These are phyloP conservation scores for Spea multiplicata DNA, from an alignment of 2,113 vertebrate genomes.

Conservation along the genomic window DNA sequence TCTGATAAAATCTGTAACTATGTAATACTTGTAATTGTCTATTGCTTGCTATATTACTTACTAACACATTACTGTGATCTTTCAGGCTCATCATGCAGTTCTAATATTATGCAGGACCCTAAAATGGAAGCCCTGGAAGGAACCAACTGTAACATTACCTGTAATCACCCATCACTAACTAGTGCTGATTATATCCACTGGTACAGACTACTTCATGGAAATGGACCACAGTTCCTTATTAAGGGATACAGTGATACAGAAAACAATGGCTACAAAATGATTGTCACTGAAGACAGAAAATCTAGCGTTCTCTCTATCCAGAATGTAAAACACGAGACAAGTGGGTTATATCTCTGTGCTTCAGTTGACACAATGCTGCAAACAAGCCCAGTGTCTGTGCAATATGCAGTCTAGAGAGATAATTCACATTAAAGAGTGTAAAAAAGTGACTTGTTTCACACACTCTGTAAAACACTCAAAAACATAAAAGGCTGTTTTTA, in stretches of 20 bases:
- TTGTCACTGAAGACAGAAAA: background rate
- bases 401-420: conserved; percentile 45
- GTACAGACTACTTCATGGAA: conserved; percentile 9
- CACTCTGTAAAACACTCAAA: too few relatives aligned
- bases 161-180: conserved; percentile 1
- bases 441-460: too few relatives aligned
- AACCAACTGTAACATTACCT: background rate
- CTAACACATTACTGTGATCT: too few relatives aligned
- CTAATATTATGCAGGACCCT: conserved; percentile 1
- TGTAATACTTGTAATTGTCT: background rate
- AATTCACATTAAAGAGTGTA: too few relatives aligned
- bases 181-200: conserved; percentile 14
- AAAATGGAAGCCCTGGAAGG: background rate
- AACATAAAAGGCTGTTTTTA: too few relatives aligned
- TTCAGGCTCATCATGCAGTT: conserved; percentile 12
- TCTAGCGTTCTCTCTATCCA: background rate
- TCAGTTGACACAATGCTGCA: conserved; percentile 17
- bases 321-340: conserved; percentile 2
- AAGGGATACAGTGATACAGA: background rate
- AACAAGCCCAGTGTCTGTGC: background rate
- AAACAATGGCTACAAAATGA: background rate
- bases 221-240: conserved; percentile 19
- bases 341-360: conserved; percentile 22
- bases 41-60: background rate
- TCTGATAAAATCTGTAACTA: too few relatives aligned